Conservation (phyloP, 2,888 invertebrate species). For the Drosophila borborema region DNA sequence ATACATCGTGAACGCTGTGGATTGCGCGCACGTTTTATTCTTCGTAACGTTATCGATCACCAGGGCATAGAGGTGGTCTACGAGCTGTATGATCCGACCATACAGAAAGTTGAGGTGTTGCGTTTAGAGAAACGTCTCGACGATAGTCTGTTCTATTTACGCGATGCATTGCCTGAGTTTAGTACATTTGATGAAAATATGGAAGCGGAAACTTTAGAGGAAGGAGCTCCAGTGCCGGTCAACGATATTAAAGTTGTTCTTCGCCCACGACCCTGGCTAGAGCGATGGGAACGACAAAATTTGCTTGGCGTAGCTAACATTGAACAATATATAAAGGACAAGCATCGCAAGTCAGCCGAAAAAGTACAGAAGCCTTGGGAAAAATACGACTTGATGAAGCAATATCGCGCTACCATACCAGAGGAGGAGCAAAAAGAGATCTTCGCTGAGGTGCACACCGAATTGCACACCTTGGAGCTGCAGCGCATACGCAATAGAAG, state of each 20-base stretch:
- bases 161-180: conserved; percentile 95
- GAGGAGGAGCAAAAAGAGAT: conserved; percentile 95
- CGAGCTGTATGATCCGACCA: conserved; percentile 96
- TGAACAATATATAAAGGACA: conserved; percentile 87
- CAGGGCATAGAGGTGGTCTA: conserved; percentile 89
- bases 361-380: conserved; percentile 91
- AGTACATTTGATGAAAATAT: conserved; percentile 97
- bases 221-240: conserved; percentile 91
- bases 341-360: conserved; percentile 86
- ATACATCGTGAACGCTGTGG: conserved; percentile 94
- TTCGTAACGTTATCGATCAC: conserved; percentile 97
- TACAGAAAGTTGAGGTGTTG: conserved; percentile 95
- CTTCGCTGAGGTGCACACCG: conserved; percentile 92
- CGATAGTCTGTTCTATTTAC: conserved; percentile 93
- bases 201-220: conserved; percentile 92
- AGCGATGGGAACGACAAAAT: conserved; percentile 93
- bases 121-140: conserved; percentile 97
- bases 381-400: conserved; percentile 97
- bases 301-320: conserved; percentile 90
- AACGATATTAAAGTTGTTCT: conserved; percentile 91
- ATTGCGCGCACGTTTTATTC: conserved; percentile 92
- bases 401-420: conserved; percentile 94
- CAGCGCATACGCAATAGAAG: conserved; percentile 88
- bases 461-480: conserved; percentile 90
- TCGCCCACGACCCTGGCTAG: conserved; percentile 95